A percentile compares a stretch with the other conserved stretches of the same genome.
Conservation (phyloP, 1,140 invertebrate species). For the Drosophila tropicalis region DNA sequence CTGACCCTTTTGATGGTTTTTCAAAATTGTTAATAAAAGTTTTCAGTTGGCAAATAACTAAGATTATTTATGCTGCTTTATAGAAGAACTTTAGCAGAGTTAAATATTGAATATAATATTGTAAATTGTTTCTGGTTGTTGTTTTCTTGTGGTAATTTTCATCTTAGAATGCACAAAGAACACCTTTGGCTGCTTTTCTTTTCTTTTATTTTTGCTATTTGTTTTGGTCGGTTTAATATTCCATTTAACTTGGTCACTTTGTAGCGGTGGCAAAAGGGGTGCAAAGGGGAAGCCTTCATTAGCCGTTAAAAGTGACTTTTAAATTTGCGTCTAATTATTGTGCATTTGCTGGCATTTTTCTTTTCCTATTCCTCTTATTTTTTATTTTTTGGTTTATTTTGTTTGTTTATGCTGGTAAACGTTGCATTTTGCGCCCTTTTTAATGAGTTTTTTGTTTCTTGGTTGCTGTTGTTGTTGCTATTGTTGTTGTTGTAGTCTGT, state of each 20-base stretch:
- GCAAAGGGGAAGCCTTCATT: slow-evolving; percentile 49
- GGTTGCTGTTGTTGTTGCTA: slow-evolving; percentile 36
- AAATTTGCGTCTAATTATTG: slow-evolving; percentile 75
- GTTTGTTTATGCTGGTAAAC: slow-evolving; percentile 57
- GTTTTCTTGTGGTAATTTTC: too few species aligned
- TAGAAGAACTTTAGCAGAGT: too few species aligned
- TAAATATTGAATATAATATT: too few species aligned
- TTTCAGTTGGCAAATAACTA: too few species aligned
- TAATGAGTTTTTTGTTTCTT: slow-evolving; percentile 71
- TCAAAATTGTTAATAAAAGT: too few species aligned
- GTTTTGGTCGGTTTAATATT: slow-evolving; percentile 6
- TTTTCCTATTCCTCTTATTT: slow-evolving; percentile 51
- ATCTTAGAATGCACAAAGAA: not conserved
- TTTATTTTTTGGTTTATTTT: slow-evolving; percentile 4
- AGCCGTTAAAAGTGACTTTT: slow-evolving; percentile 58
- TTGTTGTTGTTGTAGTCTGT: slow-evolving; percentile 39
- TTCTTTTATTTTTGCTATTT: not conserved
- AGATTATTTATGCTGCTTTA: too few species aligned
- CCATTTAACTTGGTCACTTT: not conserved
- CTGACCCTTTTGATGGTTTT: too few species aligned
- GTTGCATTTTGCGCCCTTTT: slow-evolving; percentile 73
- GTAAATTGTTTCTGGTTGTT: too few species aligned
- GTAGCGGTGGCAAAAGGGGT: slow-evolving; percentile 12
- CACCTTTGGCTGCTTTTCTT: not conserved
- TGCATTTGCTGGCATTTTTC: slow-evolving; percentile 66